These are phyloP conservation scores for Malacosoma neustria DNA, from an alignment of 2,888 invertebrate species.

Conservation along the genomic window DNA sequence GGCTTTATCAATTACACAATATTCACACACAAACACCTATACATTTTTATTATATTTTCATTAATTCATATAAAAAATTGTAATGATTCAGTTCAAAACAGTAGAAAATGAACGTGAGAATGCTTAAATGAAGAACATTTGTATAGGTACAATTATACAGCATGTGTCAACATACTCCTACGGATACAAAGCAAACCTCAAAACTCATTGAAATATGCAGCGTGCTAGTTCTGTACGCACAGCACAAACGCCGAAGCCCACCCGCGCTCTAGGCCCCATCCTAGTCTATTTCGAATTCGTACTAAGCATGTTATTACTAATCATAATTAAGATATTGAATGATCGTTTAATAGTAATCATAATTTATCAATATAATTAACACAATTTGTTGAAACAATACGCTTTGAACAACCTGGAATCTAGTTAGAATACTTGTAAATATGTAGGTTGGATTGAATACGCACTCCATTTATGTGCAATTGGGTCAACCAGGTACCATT, in stretches of 20 bases:
- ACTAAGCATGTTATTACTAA: background rate
- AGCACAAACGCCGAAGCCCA: conserved; percentile 44
- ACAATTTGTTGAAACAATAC: no score
- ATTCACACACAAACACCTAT: conserved; percentile 18
- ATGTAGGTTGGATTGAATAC: background rate
- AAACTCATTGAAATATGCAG: background rate
- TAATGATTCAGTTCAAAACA: background rate
- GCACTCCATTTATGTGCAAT: background rate
- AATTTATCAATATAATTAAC: no score
- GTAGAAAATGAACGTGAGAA: background rate
- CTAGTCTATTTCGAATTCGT: background rate
- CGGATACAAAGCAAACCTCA: background rate
- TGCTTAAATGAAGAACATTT: conserved; percentile 4
- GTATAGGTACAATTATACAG: background rate
- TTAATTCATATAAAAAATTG: background rate
- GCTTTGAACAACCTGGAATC: no score
- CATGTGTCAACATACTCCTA: background rate
- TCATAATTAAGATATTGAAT: background rate
- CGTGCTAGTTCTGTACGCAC: background rate
- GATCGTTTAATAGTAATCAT: no score
- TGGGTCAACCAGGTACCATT: conserved; percentile 1
- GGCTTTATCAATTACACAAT: conserved; percentile 31
- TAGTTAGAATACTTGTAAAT: conserved; percentile 24
- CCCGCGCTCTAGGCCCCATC: conserved; percentile 40
- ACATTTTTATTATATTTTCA: conserved; percentile 6